Percentiles rank a stretch among this genome's conserved stretches.
phyloP scores from a whole-genome alignment of 2,888 invertebrate genomes.

The Volucella bombylans region DNA sequence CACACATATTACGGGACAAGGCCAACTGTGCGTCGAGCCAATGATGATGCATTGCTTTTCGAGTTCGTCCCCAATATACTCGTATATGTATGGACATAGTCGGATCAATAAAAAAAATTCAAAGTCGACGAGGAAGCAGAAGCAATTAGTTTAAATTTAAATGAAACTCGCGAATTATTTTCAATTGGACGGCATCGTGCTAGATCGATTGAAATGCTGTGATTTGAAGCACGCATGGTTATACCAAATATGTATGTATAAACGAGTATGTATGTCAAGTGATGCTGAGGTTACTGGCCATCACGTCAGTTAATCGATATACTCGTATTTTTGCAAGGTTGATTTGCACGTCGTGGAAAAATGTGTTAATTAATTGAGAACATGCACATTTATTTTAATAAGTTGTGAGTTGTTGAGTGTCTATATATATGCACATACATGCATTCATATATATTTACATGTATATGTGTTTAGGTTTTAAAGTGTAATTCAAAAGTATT shows the following conservation, averaged over 20 bases:
- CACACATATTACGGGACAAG: conserved; percentile 47
- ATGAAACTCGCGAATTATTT: conserved; percentile 31
- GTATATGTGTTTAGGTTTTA: neutral
- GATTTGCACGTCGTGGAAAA: conserved; percentile 14
- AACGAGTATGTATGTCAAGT: neutral
- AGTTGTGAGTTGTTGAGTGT: no score
- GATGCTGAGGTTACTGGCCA: conserved; percentile 30
- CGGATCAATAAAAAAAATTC: conserved; percentile 5
- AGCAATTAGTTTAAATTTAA: conserved; percentile 60
- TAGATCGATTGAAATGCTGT: conserved; percentile 51
- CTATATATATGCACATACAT: neutral
- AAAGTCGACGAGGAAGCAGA: conserved; percentile 43
- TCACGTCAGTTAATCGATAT: conserved; percentile 23
- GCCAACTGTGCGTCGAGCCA: conserved; percentile 48
- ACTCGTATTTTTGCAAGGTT: conserved; percentile 14
- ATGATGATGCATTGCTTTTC: conserved; percentile 50
- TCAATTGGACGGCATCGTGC: conserved; percentile 57
- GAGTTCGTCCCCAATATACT: conserved; percentile 50
- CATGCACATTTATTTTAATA: no score
- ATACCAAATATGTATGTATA: no score
- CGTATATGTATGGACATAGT: conserved; percentile 25
- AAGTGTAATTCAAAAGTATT: no score
- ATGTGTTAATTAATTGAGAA: conserved; percentile 8
- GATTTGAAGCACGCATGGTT: conserved; percentile 31
- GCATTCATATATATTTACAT: neutral